A percentile compares a stretch with the other conserved stretches of the same genome.
Conservation (phyloP, 2,888 invertebrate species). For the Mythimna ferrago region DNA sequence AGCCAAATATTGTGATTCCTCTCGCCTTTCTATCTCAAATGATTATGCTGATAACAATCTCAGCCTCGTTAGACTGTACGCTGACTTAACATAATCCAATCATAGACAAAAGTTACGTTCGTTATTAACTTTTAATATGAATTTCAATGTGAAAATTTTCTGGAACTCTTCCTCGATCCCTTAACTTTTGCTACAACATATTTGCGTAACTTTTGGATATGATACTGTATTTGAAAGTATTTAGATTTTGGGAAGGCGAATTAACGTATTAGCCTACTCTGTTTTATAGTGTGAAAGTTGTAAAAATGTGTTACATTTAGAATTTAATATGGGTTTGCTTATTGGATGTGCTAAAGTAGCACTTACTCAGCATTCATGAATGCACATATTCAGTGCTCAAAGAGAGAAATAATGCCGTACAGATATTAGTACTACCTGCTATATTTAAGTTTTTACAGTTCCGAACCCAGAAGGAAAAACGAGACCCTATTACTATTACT, state of each 20-base stretch:
- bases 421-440: background rate
- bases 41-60: constrained; percentile 52
- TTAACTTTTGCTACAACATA: constrained; percentile 65
- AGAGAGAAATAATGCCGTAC: background rate
- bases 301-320: background rate
- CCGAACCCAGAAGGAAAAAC: no score
- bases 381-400: background rate
- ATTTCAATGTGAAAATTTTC: constrained; percentile 67
- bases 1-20: constrained; percentile 28
- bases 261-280: background rate
- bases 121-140: constrained; percentile 73
- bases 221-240: constrained; percentile 53
- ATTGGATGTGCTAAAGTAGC: background rate
- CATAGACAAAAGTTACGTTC: constrained; percentile 70
- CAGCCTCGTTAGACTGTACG: constrained; percentile 49
- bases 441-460: no score
- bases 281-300: background rate
- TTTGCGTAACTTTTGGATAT: constrained; percentile 63
- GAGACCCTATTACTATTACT: no score
- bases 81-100: constrained; percentile 65
- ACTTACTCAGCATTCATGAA: background rate
- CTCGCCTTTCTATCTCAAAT: constrained; percentile 44
- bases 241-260: constrained; percentile 18
- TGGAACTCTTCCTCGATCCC: constrained; percentile 62
- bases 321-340: background rate